Evolutionary conservation across 2,113 vertebrate genomes (phyloP).

Genomic region (Anguilla japonica): DNA sequence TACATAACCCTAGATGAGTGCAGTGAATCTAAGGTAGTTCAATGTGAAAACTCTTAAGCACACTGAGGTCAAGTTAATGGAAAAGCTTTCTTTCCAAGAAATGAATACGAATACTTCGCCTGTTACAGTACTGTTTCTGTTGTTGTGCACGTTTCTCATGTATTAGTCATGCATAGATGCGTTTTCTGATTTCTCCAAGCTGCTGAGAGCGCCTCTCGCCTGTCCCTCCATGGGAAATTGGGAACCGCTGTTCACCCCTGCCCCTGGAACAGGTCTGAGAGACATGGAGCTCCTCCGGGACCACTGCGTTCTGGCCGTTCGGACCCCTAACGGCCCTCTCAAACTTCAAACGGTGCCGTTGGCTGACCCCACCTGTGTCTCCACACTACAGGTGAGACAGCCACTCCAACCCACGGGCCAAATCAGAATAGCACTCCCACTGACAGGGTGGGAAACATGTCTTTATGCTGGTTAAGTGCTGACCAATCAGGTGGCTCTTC

Average conservation of each 20-base stretch:
- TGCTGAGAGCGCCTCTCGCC: constrained; percentile 77
- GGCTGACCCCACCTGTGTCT: constrained; percentile 58
- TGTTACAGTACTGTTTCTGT: background rate
- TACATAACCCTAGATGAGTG: background rate
- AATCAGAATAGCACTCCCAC: background rate
- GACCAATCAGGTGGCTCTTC: background rate
- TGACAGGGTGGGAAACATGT: background rate
- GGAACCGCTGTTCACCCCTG: constrained; percentile 74
- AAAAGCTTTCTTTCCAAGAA: background rate
- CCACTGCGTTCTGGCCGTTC: constrained; percentile 78
- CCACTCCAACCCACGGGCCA: background rate
- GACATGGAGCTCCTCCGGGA: constrained; percentile 89
- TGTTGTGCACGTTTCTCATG: background rate
- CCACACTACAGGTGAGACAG: constrained; percentile 75
- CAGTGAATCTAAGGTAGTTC: background rate
- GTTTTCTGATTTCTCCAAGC: constrained; percentile 56
- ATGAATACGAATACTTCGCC: background rate
- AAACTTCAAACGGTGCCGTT: constrained; percentile 77
- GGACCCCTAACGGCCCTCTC: constrained; percentile 64
- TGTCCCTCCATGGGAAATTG: constrained; percentile 75
- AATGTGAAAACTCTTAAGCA: background rate
- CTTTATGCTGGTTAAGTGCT: background rate
- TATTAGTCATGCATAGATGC: background rate
- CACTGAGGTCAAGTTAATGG: background rate
- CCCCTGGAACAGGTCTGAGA: constrained; percentile 71